Conservation (phyloP, 2,797 vertebrate species). For the Furcifer pardalis region DNA sequence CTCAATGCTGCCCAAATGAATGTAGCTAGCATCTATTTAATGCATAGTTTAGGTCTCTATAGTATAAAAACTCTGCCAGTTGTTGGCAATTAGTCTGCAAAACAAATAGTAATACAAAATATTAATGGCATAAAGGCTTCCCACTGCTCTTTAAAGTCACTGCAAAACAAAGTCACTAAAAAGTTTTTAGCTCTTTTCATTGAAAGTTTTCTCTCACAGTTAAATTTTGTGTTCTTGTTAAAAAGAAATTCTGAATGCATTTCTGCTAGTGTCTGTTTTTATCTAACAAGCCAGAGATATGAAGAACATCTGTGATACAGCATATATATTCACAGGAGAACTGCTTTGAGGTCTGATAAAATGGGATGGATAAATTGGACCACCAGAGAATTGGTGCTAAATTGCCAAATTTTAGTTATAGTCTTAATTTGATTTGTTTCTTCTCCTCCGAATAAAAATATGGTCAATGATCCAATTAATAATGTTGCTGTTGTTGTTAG, state of each 20-base stretch:
- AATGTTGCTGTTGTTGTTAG: neutral
- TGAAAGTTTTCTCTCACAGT: neutral
- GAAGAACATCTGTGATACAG: neutral
- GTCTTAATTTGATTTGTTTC: neutral
- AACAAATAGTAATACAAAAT: conserved; percentile 33
- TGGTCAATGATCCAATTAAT: neutral
- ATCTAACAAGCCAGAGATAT: conserved; percentile 1
- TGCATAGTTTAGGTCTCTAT: conserved; percentile 10
- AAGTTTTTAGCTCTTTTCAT: conserved; percentile 9
- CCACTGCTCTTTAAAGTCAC: neutral
- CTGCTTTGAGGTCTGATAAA: neutral
- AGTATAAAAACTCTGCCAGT: conserved; percentile 21
- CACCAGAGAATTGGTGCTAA: neutral
- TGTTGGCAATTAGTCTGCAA: conserved; percentile 25
- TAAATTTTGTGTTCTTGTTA: neutral
- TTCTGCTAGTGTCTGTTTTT: neutral
- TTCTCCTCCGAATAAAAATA: neutral
- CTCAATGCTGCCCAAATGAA: conserved; percentile 12
- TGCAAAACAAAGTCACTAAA: conserved; percentile 32
- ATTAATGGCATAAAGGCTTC: conserved; percentile 15
- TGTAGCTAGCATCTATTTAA: conserved; percentile 24
- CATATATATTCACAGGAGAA: neutral
- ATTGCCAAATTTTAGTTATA: neutral
- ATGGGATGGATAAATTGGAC: neutral
- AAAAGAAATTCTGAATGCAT: conserved; percentile 16